Percentiles rank a stretch among this genome's conserved stretches.
Conservation (phyloP, 2,888 invertebrate species). For the Coelinius sp. region DNA sequence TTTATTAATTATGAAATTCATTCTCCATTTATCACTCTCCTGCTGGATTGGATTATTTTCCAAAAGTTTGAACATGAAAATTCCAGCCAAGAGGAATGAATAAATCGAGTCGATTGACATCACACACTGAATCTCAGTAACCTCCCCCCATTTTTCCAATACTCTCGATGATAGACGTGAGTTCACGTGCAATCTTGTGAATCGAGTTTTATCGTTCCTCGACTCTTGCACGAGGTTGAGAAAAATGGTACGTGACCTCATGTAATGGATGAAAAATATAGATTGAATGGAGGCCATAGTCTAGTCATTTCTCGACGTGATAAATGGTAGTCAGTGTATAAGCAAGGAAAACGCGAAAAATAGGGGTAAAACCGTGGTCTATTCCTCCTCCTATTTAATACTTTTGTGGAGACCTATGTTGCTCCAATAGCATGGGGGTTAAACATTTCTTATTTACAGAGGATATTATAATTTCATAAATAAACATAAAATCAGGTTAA, state of each 20-base stretch:
- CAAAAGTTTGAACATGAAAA: neutral
- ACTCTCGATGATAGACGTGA: neutral
- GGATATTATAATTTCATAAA: no score
- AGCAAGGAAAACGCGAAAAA: neutral
- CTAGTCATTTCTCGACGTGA: neutral
- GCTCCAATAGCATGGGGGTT: no score
- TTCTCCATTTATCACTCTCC: neutral
- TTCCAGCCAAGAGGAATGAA: neutral
- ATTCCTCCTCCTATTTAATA: neutral
- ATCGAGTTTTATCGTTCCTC: neutral
- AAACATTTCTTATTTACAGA: no score
- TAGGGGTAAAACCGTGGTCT: neutral
- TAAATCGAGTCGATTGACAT: neutral
- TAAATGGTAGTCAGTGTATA: neutral
- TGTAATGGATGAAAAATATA: neutral
- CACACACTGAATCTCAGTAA: neutral
- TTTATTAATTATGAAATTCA: no score
- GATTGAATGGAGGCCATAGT: neutral
- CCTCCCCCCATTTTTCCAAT: neutral
- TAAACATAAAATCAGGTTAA: no score
- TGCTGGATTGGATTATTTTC: neutral
- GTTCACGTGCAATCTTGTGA: neutral
- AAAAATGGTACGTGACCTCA: slow-evolving; percentile 6
- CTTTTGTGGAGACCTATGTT: no score
- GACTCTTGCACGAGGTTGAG: neutral